Percentiles rank a stretch among this genome's conserved stretches.
Conservation (phyloP, 2,888 invertebrate species). For the Alloplasta piceator region DNA sequence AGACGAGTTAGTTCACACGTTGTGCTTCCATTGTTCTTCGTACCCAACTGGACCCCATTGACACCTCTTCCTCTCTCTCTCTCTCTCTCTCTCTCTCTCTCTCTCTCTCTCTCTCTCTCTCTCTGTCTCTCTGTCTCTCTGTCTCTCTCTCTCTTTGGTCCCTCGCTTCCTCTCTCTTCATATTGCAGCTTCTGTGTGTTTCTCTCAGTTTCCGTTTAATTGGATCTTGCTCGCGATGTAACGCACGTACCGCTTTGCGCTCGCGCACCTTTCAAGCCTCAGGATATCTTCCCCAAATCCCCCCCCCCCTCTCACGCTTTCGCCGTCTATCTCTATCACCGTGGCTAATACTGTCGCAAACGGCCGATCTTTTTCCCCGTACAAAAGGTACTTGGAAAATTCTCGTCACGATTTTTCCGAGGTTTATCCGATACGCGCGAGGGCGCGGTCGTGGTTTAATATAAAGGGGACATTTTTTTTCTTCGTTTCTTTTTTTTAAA, state of each 20-base stretch:
- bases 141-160: constrained; percentile 20
- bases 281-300: constrained; percentile 30
- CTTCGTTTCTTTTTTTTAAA: background rate
- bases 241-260: constrained; percentile 53
- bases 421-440: constrained; percentile 42
- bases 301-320: background rate
- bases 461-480: constrained; percentile 24
- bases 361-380: constrained; percentile 26
- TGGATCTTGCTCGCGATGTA: constrained; percentile 64
- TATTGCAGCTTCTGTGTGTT: constrained; percentile 23
- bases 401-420: constrained; percentile 46
- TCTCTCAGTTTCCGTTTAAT: constrained; percentile 58
- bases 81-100: constrained; percentile 15
- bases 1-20: constrained; percentile 49
- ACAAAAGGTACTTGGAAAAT: constrained; percentile 32
- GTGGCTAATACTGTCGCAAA: background rate
- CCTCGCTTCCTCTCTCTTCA: constrained; percentile 33
- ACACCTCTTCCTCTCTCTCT: constrained; percentile 41
- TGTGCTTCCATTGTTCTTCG: constrained; percentile 57
- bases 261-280: constrained; percentile 14
- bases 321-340: too few species aligned
- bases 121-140: constrained; percentile 39
- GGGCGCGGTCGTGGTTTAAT: constrained; percentile 41
- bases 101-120: constrained; percentile 23
- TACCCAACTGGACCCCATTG: constrained; percentile 52